A percentile compares a stretch with the other conserved stretches of the same genome.
phyloP scores from a whole-genome alignment of 2,797 vertebrate genomes.

The Falco cherrug region DNA sequence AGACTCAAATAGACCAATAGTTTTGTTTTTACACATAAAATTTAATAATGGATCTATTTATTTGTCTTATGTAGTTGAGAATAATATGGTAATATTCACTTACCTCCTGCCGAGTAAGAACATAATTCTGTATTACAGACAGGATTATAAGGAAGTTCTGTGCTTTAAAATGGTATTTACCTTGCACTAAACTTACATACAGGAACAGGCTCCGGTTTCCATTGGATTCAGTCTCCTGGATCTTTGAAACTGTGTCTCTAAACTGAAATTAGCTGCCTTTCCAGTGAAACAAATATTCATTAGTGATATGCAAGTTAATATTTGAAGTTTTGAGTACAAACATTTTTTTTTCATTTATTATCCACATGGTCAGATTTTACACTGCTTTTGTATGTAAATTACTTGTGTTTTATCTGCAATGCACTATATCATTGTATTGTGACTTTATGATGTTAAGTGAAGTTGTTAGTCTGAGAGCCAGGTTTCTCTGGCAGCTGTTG shows the following conservation, averaged over 20 bases:
- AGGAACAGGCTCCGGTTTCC: background rate
- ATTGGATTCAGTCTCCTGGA: background rate
- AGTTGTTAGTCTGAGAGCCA: background rate
- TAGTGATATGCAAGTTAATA: background rate
- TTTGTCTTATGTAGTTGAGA: background rate
- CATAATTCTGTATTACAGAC: background rate
- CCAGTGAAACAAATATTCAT: background rate
- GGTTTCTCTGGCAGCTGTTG: background rate
- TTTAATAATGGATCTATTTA: background rate
- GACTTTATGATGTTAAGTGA: background rate
- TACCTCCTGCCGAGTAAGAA: background rate
- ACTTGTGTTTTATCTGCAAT: background rate
- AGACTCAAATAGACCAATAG: background rate
- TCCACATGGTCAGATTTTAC: background rate
- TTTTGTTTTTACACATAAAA: background rate
- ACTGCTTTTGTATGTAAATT: background rate
- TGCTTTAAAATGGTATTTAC: background rate
- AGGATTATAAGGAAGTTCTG: background rate
- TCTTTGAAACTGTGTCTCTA: background rate
- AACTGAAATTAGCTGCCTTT: background rate
- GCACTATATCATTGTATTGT: background rate
- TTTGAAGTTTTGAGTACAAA: background rate
- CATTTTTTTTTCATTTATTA: background rate
- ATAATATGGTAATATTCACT: background rate
- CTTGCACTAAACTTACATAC: background rate